Evolutionary conservation across 35 echinoderm and acorn worm species (phyloP).

Genomic region (Lytechinus variegatus): DNA sequence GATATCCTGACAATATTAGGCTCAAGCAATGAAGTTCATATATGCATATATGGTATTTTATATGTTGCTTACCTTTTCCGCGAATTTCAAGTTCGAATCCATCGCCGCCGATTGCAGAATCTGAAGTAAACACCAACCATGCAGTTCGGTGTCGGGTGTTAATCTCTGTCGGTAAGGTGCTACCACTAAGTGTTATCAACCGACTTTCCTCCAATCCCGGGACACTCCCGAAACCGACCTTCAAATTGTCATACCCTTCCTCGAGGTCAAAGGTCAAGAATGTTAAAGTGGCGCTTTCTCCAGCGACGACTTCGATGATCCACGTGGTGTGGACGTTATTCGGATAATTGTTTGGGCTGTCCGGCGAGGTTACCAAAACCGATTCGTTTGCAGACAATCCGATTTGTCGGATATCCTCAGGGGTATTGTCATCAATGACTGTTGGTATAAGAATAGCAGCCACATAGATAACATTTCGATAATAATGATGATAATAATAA

Average conservation of each 20-base stretch:
- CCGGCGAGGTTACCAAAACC: neutral
- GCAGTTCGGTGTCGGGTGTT: neutral
- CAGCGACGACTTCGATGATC: neutral
- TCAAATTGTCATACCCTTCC: slow-evolving; percentile 7
- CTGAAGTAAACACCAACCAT: slow-evolving; percentile 2
- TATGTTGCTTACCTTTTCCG: neutral
- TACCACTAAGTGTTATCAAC: slow-evolving; percentile 29
- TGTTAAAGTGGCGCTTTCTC: neutral
- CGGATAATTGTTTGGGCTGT: neutral
- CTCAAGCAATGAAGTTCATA: no score
- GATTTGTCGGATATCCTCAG: neutral
- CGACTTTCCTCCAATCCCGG: neutral
- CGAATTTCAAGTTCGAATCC: neutral
- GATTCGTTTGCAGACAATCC: neutral
- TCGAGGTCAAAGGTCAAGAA: slow-evolving; percentile 5
- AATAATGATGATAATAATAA: no score
- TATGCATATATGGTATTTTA: no score
- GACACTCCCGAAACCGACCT: slow-evolving; percentile 25
- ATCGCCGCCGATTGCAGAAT: neutral
- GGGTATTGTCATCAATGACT: neutral
- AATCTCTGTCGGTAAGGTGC: slow-evolving; percentile 24
- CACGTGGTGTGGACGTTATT: neutral
- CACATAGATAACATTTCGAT: no score
- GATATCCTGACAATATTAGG: no score
- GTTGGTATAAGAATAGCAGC: neutral